Evolutionary conservation across 2,113 vertebrate genomes (phyloP).

Genomic region (Anthoscopus minutus): DNA sequence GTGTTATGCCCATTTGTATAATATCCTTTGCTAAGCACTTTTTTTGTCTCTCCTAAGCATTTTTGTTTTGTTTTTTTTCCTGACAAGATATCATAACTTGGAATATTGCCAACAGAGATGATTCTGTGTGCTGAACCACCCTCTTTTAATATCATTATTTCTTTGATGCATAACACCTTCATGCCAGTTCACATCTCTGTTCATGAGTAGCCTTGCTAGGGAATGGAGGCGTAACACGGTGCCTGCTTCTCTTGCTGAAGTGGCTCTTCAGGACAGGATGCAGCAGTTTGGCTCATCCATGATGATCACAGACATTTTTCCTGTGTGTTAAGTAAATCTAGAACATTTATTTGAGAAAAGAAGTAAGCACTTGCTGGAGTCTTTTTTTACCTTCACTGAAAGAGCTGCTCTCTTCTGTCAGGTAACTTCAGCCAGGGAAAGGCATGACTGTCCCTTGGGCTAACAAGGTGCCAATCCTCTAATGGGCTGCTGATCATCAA

Average conservation of each 20-base stretch:
- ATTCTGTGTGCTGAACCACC: background rate
- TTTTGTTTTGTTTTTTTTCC: no score
- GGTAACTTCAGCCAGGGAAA: background rate
- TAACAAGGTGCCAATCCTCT: background rate
- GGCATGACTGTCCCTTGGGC: accelerated
- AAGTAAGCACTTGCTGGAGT: background rate
- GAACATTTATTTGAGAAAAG: background rate
- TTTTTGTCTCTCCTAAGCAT: background rate
- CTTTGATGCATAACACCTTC: background rate
- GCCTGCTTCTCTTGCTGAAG: background rate
- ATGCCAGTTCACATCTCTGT: background rate
- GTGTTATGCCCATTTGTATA: background rate
- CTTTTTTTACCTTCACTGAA: background rate
- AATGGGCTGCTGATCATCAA: accelerated
- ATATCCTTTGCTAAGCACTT: background rate
- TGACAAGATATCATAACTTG: background rate
- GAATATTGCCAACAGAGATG: background rate
- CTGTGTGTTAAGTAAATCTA: background rate
- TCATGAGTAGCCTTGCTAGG: background rate
- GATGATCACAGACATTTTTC: background rate
- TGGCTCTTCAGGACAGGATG: background rate
- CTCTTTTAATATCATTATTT: background rate
- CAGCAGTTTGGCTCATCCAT: background rate
- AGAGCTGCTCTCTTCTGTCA: background rate
- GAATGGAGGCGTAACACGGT: background rate